phyloP scores from a whole-genome alignment of 2,888 invertebrate genomes.

The Conchocele bisecta region DNA sequence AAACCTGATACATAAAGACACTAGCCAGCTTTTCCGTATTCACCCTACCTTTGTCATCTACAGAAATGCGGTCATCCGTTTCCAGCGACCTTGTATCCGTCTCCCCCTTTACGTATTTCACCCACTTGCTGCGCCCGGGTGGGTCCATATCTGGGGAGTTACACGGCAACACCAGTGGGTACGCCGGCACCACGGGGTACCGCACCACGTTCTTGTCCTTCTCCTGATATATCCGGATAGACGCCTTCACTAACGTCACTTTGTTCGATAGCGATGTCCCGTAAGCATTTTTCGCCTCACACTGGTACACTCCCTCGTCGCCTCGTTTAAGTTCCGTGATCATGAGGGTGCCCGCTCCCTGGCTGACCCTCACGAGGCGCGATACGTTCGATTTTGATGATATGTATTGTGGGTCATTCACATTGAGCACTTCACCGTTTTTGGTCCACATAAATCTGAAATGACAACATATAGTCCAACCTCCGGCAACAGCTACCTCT shows the following conservation, averaged over 20 bases:
- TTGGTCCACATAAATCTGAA: constrained; percentile 74
- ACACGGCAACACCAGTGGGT: constrained; percentile 45
- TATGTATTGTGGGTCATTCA: constrained; percentile 46
- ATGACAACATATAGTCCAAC: constrained; percentile 15
- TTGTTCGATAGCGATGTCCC: constrained; percentile 97
- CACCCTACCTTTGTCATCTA: constrained; percentile 91
- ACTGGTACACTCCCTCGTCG: constrained; percentile 96
- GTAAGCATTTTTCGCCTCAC: constrained; percentile 96
- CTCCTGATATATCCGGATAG: constrained; percentile 42
- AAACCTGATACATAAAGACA: no score
- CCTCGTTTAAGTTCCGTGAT: constrained; percentile 83
- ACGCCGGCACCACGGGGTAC: constrained; percentile 28
- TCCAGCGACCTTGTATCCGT: constrained; percentile 32
- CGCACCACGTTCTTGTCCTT: background rate
- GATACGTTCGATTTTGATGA: constrained; percentile 41
- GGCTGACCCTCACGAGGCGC: constrained; percentile 29
- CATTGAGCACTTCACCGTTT: constrained; percentile 64
- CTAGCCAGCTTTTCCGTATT: background rate
- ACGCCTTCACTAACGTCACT: constrained; percentile 95
- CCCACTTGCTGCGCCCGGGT: constrained; percentile 42
- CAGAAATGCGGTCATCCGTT: constrained; percentile 91
- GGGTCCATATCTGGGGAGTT: constrained; percentile 57
- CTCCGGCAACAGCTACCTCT: no score
- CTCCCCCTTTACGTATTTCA: constrained; percentile 32
- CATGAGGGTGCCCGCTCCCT: constrained; percentile 56